phyloP scores from a whole-genome alignment of 1,140 invertebrate species.

The Ephestia elutella region DNA sequence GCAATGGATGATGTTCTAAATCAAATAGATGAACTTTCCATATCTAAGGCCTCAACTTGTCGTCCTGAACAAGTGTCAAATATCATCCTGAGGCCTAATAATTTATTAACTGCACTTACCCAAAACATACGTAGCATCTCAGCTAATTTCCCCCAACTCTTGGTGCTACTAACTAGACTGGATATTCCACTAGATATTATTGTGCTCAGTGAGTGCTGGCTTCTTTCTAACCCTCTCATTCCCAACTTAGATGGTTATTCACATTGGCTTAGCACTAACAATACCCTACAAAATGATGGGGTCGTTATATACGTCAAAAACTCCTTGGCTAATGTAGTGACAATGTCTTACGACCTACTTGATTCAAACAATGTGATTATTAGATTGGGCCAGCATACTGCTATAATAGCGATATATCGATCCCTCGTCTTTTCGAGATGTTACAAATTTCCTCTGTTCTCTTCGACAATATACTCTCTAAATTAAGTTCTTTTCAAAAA shows the following conservation, averaged over 20 bases:
- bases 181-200: neutral
- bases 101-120: neutral
- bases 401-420: slow-evolving; percentile 5
- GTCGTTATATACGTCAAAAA: slow-evolving; percentile 8
- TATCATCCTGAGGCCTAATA: neutral
- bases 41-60: neutral
- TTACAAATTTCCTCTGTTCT: neutral
- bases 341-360: neutral
- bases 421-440: neutral
- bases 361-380: slow-evolving; percentile 6
- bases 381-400: neutral
- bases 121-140: neutral
- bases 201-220: neutral
- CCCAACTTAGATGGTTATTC: neutral
- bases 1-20: neutral
- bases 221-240: neutral
- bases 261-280: neutral
- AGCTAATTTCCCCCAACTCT: neutral
- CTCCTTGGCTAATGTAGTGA: neutral
- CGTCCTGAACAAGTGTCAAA: neutral
- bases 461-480: neutral
- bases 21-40: neutral
- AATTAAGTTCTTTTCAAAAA: neutral
- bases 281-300: slow-evolving; percentile 9
- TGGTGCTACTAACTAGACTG: neutral